Base-by-base conservation (phyloP, 2,888 invertebrate genomes). In the Artemia sinica region DNA sequence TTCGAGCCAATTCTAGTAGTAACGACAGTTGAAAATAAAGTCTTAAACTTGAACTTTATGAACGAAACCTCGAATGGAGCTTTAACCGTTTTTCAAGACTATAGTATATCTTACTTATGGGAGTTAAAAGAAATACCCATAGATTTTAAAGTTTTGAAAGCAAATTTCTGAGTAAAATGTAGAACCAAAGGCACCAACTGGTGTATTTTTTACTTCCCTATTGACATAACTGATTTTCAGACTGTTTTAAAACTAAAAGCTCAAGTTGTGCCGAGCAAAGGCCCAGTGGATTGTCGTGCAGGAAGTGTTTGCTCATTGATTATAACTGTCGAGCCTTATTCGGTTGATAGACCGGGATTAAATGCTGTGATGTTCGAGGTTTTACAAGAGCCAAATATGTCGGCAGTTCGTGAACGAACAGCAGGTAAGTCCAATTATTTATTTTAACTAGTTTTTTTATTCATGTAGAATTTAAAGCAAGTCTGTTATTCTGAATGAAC, bases 351-450 rank as follows among this genome's bases (percentile, higher is more conserved):
- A 75, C 69, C 77, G 74, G 74, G 73, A 68, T 74, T 75, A 73
- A 82, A 81, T 18, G 85, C 85, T 8, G 82, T 94, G 0, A 92
- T 94, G 91, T 95, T 94, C 77, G 93, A 94, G 79, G 91, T 95
- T 11, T 79, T 92, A 67, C 89, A 90, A 13, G 94, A 94, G 78
- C 91, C 91, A 76, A 87, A 87, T 51, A 85, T 90, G 82, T 95
- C 95, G 95, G 92, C 91, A 0, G 88, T 94, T 49, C 86, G 91
- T 75, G 93, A 93, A 3, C 83, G 91, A 69, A 90, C 91, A 49
- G 90, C 92, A 74, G 93, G 92, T 82, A 76, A 75, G 75, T 71
- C 66, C 13, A 69, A 67, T 48, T 41, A 41, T 41, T 41, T 41
- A 41, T 41, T 41, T 41, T 8, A 18, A 9, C 50, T 41, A 18